Conservation (phyloP, 2,113 vertebrate species). For the Phodopus roborovskii region DNA sequence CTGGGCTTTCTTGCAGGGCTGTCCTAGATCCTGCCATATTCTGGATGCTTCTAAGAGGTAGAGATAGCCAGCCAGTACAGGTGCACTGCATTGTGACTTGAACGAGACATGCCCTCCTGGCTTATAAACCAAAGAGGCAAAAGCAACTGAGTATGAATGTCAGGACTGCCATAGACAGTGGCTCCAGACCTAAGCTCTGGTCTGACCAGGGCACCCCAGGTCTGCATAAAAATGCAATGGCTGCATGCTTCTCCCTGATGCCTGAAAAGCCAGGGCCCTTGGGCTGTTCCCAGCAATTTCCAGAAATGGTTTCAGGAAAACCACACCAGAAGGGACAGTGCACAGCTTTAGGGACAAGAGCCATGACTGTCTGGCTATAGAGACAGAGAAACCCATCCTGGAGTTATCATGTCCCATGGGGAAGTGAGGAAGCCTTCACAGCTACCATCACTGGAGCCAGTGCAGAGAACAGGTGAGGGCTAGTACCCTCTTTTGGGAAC, state of each 20-base stretch:
- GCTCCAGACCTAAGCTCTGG: not conserved
- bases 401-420: accelerated
- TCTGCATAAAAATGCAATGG: not conserved
- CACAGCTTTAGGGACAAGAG: not conserved
- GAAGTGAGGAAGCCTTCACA: not conserved
- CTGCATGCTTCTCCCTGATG: not conserved
- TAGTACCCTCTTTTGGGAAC: not conserved
- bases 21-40: not conserved
- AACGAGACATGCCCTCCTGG: not conserved
- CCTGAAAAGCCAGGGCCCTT: not conserved
- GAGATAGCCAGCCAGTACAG: not conserved
- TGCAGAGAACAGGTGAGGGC: not conserved
- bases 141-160: not conserved
- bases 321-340: not conserved
- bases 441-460: not conserved
- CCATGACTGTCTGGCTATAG: accelerated
- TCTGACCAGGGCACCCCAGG: no score
- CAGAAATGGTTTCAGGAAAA: not conserved
- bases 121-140: not conserved
- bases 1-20: not conserved
- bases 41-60: not conserved
- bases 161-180: not conserved
- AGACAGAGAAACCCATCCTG: not conserved
- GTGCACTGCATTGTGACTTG: no score
- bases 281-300: not conserved